Base-by-base conservation (phyloP, 2,797 vertebrate species). In the Rhinella marina region DNA sequence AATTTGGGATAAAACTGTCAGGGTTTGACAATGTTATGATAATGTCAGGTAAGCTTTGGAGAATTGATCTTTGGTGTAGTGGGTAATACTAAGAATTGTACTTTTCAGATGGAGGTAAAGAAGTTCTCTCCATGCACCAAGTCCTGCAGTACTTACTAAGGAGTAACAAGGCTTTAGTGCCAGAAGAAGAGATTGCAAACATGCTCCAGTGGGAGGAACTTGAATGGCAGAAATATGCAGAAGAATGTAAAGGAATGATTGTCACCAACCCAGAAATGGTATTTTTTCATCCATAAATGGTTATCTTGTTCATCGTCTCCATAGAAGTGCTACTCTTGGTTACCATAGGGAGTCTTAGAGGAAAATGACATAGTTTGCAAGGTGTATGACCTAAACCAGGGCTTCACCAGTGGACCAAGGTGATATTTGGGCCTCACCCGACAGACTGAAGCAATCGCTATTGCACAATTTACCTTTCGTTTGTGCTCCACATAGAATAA, bases 221-320 rank as follows among this genome's bases (percentile, higher is more conserved):
- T 21, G 97, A 97, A 88, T 99, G 98, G 98, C 98, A 99, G 95
- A 99, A 99, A 87, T 99, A 99, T 0, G 98, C 98, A 0, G 98
- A 99, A 90, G 98, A 99, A 92, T 99, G 98, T 94, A 99, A 99
- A 93, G 98, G 98, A 92, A 99, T 99, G 98, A 99, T 99, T 0
- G 98, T 99, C 91, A 99, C 96, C 93, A 97, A 97, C 93, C 97
- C 98, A 5, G 98, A 97, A 91, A 98, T 98, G 98, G 98, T 99
- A 94, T 50, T 12, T 64, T 16, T 13, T 23, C 11, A n/a, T 29
- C 14, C 41, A 41, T 41, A 41, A 41, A 12, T 54, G 50, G 11
- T 11, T 10, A 48, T 3, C 41, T 41, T 41, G 41, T 41, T 41
- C 41, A 41, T 41, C 3, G 41, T 41, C 41, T 41, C 41, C 41